Evolutionary conservation across 2,888 invertebrate species (phyloP), one percentile per base, ranked within the genome.

Genomic region (Erebia epiphron): DNA sequence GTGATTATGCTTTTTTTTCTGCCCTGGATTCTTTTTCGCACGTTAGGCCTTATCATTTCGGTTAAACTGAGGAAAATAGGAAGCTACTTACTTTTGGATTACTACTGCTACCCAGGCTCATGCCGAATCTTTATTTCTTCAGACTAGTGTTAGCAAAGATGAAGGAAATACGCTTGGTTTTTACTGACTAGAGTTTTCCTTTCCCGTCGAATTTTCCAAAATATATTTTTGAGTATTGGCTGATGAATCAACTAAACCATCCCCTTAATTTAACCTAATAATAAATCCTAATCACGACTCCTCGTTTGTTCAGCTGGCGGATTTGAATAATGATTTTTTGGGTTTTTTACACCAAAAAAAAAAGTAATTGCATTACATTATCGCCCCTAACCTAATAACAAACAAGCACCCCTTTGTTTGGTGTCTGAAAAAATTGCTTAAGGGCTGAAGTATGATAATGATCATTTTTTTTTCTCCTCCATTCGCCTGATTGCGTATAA

Each of bases 311-410:
- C 92, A 92, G 92, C 92, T 91, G 91, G 89, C 85, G 85, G 87
- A 90, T 92, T 92, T 90, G 88, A 92, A 92, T 92, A 91, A 91
- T 89, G 88, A 91, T 83, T 89, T 87, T 85, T 83, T 79, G 74
- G 75, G 77, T 86, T 88, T 90, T 89, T 88, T 82, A 72, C 73
- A 73, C 71, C 65, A 74, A 83, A 87, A 88, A 90, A 91, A 90
- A 91, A 88, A 86, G 82, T 92, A 89, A 92, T 92, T 92, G 91
- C 91, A 91, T 92, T 86, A 89, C 87, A 92, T 92, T 93, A 92
- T 92, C 92, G 91, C 92, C 92, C 92, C 93, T 87, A 88, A 91
- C 90, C 88, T 87, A 90, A 92, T 92, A 93, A 89, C 89, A 91
- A 91, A 91, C 87, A 90, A 87, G 85, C 89, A 88, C 89, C 93